Percentiles rank a stretch among this genome's conserved stretches.
Evolutionary conservation across 2,113 vertebrate species (phyloP).

Genomic region (Actinemys pallida): DNA sequence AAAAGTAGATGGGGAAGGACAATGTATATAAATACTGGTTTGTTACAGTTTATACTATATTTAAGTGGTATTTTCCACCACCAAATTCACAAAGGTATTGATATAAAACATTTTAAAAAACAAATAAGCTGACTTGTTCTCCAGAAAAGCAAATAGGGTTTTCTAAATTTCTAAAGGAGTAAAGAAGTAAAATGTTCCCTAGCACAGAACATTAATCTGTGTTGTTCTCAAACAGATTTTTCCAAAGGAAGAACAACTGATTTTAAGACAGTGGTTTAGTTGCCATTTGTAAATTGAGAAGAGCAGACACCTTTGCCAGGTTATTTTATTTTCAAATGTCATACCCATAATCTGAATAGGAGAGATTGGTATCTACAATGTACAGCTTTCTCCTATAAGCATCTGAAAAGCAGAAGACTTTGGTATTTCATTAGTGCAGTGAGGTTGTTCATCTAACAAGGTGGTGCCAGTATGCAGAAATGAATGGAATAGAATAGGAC

Average conservation of each 20-base stretch:
- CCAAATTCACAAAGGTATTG: not conserved
- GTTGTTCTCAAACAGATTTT: not conserved
- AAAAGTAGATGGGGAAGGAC: not conserved
- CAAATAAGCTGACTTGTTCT: not conserved
- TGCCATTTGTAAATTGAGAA: not conserved
- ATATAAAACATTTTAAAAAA: not conserved
- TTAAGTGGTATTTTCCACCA: not conserved
- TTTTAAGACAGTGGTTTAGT: not conserved
- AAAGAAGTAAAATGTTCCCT: not conserved
- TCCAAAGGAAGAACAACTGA: not conserved
- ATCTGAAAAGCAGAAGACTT: not conserved
- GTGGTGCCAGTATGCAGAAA: not conserved
- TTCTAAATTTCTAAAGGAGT: not conserved
- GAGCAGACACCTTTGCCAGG: not conserved
- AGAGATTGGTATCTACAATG: not conserved
- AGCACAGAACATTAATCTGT: not conserved
- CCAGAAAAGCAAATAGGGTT: accelerated
- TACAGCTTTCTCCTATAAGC: not conserved
- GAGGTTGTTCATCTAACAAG: not conserved
- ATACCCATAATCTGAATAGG: not conserved
- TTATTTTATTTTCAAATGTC: not conserved
- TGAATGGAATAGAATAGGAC: not conserved
- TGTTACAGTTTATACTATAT: not conserved
- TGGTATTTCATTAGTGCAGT: not conserved
- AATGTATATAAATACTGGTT: not conserved